phyloP scores from a whole-genome alignment of 2,888 invertebrate species.

The Kryphioiulus occultus region DNA sequence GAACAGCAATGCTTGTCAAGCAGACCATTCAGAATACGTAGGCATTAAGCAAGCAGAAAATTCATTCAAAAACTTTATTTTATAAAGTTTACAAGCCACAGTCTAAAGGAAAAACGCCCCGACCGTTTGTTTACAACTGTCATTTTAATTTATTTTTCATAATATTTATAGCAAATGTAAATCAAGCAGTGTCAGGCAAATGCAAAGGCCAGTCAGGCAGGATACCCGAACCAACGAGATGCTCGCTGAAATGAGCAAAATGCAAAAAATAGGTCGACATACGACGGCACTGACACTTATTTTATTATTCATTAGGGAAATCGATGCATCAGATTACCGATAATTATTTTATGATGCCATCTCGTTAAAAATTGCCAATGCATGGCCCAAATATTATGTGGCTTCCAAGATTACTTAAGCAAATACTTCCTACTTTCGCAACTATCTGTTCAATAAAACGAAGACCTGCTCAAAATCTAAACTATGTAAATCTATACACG shows the following conservation, averaged over 20 bases:
- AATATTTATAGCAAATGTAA: too few relatives aligned
- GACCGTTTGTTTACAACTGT: neutral
- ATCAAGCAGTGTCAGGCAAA: neutral
- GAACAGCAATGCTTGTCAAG: neutral
- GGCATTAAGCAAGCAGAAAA: neutral
- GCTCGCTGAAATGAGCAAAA: neutral
- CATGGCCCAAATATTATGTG: neutral
- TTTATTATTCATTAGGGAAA: neutral
- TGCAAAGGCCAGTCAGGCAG: neutral
- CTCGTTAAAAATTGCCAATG: neutral
- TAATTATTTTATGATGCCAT: constrained; percentile 5
- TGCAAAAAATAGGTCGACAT: neutral
- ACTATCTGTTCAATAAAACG: neutral
- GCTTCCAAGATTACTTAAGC: neutral
- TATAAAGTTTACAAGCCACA: too few relatives aligned
- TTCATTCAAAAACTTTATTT: neutral
- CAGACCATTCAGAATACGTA: neutral
- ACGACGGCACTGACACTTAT: neutral
- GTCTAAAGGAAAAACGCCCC: neutral
- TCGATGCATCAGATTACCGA: neutral
- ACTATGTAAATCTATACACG: neutral
- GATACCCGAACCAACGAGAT: neutral
- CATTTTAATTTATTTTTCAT: neutral
- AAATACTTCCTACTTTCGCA: neutral
- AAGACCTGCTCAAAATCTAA: neutral